Percentiles rank a stretch among this genome's conserved stretches.
Conservation (phyloP, 2,888 invertebrate species). For the Mycalesis mineus region DNA sequence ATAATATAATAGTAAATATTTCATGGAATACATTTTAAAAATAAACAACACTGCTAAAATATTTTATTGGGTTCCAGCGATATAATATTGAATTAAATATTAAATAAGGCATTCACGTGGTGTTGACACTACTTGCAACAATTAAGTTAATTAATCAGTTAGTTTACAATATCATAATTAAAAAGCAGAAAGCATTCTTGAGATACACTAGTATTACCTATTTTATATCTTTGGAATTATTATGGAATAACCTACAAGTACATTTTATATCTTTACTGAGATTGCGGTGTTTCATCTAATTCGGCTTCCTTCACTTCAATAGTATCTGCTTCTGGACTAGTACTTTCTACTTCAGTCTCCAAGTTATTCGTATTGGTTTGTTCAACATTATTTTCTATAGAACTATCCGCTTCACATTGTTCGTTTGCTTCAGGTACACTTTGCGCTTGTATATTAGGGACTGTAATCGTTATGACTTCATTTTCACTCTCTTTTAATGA, state of each 20-base stretch:
- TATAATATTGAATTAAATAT: slow-evolving; percentile 69
- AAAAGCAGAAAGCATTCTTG: slow-evolving; percentile 64
- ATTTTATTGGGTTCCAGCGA: slow-evolving; percentile 72
- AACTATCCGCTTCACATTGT: slow-evolving; percentile 34
- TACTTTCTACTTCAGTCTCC: slow-evolving; percentile 37
- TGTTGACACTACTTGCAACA: slow-evolving; percentile 68
- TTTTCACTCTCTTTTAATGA: slow-evolving; percentile 66
- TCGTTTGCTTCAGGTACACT: slow-evolving; percentile 48
- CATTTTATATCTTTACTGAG: slow-evolving; percentile 33
- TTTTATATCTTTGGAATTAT: slow-evolving; percentile 70
- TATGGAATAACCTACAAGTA: slow-evolving; percentile 34
- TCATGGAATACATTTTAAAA: slow-evolving; percentile 31
- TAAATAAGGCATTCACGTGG: slow-evolving; percentile 75
- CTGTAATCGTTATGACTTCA: slow-evolving; percentile 65
- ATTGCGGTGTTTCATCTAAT: slow-evolving; percentile 32
- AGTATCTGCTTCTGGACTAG: slow-evolving; percentile 37
- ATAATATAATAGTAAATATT: no score
- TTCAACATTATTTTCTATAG: slow-evolving; percentile 27
- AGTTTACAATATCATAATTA: slow-evolving; percentile 58
- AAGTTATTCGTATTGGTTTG: slow-evolving; percentile 28
- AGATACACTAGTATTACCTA: slow-evolving; percentile 68
- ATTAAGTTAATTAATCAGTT: slow-evolving; percentile 57
- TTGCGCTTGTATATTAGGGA: slow-evolving; percentile 51
- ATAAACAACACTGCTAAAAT: slow-evolving; percentile 60
- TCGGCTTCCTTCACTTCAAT: slow-evolving; percentile 35